phyloP scores from a whole-genome alignment of 2,888 invertebrate species.

The Gisinianus flammeolus region DNA sequence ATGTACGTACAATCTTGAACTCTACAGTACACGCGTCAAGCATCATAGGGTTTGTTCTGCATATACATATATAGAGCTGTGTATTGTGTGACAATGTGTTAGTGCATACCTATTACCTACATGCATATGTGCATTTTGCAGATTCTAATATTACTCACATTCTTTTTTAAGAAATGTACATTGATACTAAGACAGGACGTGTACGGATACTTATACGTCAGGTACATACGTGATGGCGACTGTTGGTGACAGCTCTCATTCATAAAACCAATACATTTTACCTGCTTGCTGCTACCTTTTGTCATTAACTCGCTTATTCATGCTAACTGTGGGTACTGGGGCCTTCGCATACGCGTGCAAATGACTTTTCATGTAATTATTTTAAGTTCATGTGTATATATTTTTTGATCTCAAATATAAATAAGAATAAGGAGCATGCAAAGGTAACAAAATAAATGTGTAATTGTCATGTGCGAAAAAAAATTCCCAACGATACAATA shows the following conservation, averaged over 20 bases:
- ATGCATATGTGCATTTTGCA: no score
- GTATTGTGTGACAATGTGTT: no score
- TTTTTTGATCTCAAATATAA: not conserved
- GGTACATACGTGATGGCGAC: constrained; percentile 5
- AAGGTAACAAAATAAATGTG: no score
- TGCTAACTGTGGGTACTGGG: not conserved
- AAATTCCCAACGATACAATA: no score
- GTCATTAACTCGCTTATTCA: not conserved
- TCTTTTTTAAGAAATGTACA: no score
- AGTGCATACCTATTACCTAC: no score
- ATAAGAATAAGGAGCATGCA: no score
- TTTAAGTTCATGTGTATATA: not conserved
- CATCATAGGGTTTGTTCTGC: not conserved
- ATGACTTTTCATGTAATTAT: not conserved
- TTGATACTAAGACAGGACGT: no score
- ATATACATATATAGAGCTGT: no score
- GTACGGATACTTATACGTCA: not conserved
- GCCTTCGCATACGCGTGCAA: constrained; percentile 2
- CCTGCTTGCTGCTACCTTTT: not conserved
- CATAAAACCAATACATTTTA: not conserved
- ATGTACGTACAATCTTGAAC: not conserved
- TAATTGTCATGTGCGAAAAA: no score
- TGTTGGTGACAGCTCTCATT: constrained; percentile 33
- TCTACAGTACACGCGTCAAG: no score
- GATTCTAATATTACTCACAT: no score